Percentiles rank a stretch among this genome's conserved stretches.
These are phyloP conservation scores for Beris morrisii DNA, from an alignment of 2,888 invertebrate species.

Conservation along the genomic window DNA sequence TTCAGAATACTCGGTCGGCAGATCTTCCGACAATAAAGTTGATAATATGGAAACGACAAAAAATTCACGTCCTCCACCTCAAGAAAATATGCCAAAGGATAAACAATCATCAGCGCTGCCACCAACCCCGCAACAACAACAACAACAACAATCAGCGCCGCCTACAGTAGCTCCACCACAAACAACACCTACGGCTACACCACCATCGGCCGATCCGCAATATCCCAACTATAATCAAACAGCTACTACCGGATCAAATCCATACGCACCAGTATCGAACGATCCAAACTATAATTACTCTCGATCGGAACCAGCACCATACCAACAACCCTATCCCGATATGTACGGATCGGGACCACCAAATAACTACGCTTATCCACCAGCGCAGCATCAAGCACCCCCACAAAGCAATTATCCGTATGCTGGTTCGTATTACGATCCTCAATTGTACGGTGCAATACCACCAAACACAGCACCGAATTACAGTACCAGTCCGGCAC, in stretches of 20 bases:
- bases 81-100: conserved; percentile 11
- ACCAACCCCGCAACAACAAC: conserved; percentile 1
- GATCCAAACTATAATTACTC: conserved; percentile 28
- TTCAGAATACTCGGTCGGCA: not conserved
- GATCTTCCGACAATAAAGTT: conserved; percentile 8
- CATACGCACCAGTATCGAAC: conserved; percentile 7
- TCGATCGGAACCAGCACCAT: conserved; percentile 22
- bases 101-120: not conserved
- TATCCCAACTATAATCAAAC: conserved; percentile 18
- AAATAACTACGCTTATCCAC: conserved; percentile 31
- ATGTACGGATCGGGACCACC: conserved; percentile 31
- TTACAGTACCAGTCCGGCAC: not conserved
- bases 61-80: not conserved
- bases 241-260: not conserved
- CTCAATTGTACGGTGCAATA: conserved; percentile 45
- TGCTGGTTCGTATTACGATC: conserved; percentile 49
- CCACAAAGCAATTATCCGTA: conserved; percentile 47
- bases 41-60: not conserved
- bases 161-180: conserved; percentile 26
- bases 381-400: conserved; percentile 41
- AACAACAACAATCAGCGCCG: conserved; percentile 18
- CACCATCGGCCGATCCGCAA: not conserved
- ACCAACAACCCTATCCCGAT: conserved; percentile 31
- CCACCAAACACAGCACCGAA: conserved; percentile 30
- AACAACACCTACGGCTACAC: conserved; percentile 35